Evolutionary conservation across 2,888 invertebrate genomes (phyloP), one percentile per base, ranked within the genome.

Genomic region (Monoplex corrugatus): DNA sequence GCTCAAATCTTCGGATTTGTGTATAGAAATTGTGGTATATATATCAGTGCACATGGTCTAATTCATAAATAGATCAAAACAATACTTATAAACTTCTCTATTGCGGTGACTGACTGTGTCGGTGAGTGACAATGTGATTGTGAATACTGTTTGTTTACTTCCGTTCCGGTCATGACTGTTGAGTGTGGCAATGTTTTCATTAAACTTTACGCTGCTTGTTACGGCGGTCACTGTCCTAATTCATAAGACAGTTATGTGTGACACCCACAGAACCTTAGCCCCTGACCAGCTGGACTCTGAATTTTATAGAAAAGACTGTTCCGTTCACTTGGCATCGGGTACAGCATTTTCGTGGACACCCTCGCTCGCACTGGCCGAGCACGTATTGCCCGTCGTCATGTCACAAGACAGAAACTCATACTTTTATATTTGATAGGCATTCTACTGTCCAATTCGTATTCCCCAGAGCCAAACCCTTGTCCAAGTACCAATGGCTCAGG

Each of bases 381-480:
- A n/a, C 78, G 78, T 10, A 0, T 23, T 40, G 40, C 19, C 1
- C 40, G 23, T 19, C 40, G 63, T 6, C 40, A 32, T 40, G 40
- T 35, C 23, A 2, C 78, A 38, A 32, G 78, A 6, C 78, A 80
- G 23, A 80, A 43, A 80, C 78, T 80, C 13, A 43, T 80, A 2
- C 40, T 80, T 5, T 28, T 80, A 5, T 40, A 80, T 43, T 28
- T 40, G 28, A 23, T 8, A 40, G 23, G 40, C 38, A 32, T 80
- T 35, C 40, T 80, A 6, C 40, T 40, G 23, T 35, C 35, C 43
- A 40, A 80, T 35, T 80, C 78, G 6, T 80, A 80, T 28, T 38
- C 43, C 38, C 78, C 78, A 80, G 78, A 80, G 16, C 78, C 78
- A 32, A 80, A 80, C 40, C 78, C 78, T 40, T 40, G 78, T 16